These are phyloP conservation scores for Chrysolina oricalcia DNA, from an alignment of 2,888 invertebrate genomes.

Conservation along the genomic window DNA sequence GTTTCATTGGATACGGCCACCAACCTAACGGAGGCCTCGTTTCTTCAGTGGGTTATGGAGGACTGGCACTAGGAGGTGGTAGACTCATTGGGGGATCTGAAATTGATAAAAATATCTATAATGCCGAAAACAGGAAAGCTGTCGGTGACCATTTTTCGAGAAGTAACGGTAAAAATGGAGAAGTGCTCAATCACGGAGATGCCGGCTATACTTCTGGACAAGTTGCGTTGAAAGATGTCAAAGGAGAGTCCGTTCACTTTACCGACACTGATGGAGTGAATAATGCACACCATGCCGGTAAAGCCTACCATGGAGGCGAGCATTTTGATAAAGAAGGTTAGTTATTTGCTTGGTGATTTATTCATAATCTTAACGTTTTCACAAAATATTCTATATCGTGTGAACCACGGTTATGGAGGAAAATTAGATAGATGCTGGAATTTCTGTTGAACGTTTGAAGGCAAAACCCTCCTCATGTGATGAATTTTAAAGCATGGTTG, in stretches of 20 bases:
- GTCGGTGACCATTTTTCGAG: constrained; percentile 74
- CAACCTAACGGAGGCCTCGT: constrained; percentile 43
- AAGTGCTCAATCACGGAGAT: constrained; percentile 75
- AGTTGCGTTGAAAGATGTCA: constrained; percentile 69
- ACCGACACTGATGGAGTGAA: constrained; percentile 76
- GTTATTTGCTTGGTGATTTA: neutral
- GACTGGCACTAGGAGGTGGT: constrained; percentile 40
- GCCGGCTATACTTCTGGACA: constrained; percentile 72
- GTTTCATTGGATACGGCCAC: constrained; percentile 51
- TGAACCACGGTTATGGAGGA: too few relatives aligned
- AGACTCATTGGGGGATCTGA: constrained; percentile 62
- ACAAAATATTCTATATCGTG: too few relatives aligned
- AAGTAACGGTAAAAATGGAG: constrained; percentile 74
- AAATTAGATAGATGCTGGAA: too few relatives aligned
- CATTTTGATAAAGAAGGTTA: constrained; percentile 76
- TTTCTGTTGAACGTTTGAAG: too few relatives aligned
- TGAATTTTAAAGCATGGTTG: too few relatives aligned
- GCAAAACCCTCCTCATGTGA: too few relatives aligned
- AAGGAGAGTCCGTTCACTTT: constrained; percentile 74
- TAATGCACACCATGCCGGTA: constrained; percentile 76
- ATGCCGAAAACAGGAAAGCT: constrained; percentile 75
- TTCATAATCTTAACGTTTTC: too few relatives aligned
- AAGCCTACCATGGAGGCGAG: constrained; percentile 76
- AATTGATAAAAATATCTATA: constrained; percentile 75
- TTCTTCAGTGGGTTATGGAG: constrained; percentile 53